A percentile compares a stretch with the other conserved stretches of the same genome.
Conservation (phyloP, 2,797 vertebrate genomes). For the Spea hammondii region DNA sequence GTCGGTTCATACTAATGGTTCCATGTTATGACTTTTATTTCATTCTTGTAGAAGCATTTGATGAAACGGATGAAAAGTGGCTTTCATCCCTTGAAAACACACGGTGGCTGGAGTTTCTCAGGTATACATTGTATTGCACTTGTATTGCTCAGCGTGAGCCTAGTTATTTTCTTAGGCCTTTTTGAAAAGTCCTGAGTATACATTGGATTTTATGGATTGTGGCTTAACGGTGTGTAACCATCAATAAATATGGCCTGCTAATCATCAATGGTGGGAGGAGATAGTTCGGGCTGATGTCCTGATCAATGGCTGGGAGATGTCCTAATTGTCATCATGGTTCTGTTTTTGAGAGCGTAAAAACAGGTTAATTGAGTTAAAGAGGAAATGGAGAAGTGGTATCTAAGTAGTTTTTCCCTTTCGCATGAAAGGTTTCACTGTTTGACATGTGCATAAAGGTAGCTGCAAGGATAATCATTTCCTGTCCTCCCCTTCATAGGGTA, state of each 20-base stretch:
- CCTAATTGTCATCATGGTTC: background rate
- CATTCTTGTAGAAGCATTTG: constrained; percentile 81
- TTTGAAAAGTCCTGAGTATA: too few relatives aligned
- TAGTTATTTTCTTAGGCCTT: too few relatives aligned
- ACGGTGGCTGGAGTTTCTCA: constrained; percentile 88
- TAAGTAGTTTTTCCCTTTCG: background rate
- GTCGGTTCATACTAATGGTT: too few relatives aligned
- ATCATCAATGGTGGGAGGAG: too few relatives aligned
- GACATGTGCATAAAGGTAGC: too few relatives aligned
- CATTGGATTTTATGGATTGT: too few relatives aligned
- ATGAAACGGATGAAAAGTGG: constrained; percentile 95
- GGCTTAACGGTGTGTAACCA: too few relatives aligned
- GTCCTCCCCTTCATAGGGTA: constrained; percentile 61
- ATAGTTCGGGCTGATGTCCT: too few relatives aligned
- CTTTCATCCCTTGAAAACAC: constrained; percentile 87
- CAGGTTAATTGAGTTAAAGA: background rate
- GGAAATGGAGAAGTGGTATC: background rate
- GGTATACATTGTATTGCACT: constrained; percentile 68
- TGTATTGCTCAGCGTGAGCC: background rate
- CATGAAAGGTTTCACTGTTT: too few relatives aligned
- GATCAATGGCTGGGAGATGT: too few relatives aligned
- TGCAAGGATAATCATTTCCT: background rate
- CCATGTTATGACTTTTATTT: constrained; percentile 10
- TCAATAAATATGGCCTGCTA: too few relatives aligned
- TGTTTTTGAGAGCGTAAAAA: background rate